phyloP scores from a whole-genome alignment of 1,140 invertebrate genomes.

The Akabosia matsudoensis region DNA sequence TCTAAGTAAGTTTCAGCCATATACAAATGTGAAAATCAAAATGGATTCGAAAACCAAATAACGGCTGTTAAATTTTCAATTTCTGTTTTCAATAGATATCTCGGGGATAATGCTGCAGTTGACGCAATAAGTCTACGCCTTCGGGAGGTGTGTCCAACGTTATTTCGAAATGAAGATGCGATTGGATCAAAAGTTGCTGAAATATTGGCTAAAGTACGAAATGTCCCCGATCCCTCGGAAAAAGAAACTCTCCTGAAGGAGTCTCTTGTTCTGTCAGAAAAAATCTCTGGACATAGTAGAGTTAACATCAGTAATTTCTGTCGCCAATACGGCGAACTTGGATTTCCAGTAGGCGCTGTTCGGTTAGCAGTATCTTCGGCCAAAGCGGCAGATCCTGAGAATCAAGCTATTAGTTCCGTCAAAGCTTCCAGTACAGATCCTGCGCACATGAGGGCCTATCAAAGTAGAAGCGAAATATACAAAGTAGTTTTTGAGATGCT shows the following conservation, averaged over 20 bases:
- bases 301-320: slow-evolving; percentile 40
- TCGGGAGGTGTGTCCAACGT: slow-evolving; percentile 85
- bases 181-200: slow-evolving; percentile 85
- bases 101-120: slow-evolving; percentile 90
- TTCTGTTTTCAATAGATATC: slow-evolving; percentile 70
- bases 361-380: slow-evolving; percentile 37
- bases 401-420: slow-evolving; percentile 34
- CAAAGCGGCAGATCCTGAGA: slow-evolving; percentile 39
- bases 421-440: slow-evolving; percentile 29
- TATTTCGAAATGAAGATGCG: slow-evolving; percentile 93
- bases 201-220: slow-evolving; percentile 75
- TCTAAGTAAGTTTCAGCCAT: slow-evolving; percentile 55
- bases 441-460: slow-evolving; percentile 57
- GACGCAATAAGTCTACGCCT: slow-evolving; percentile 83
- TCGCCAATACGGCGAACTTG: slow-evolving; percentile 43
- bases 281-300: slow-evolving; percentile 40
- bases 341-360: slow-evolving; percentile 41
- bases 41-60: too few relatives aligned
- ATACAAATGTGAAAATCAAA: too few relatives aligned
- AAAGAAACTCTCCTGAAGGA: slow-evolving; percentile 70
- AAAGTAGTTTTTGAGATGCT: slow-evolving; percentile 44
- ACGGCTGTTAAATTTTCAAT: slow-evolving; percentile 1
- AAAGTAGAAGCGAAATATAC: slow-evolving; percentile 49
- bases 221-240: slow-evolving; percentile 63
- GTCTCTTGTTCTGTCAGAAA: slow-evolving; percentile 59